Evolutionary conservation across 92 coral and sea anemone genomes (phyloP), one percentile per base, ranked within the genome.

Genomic region (Zoanthus solanderi): DNA sequence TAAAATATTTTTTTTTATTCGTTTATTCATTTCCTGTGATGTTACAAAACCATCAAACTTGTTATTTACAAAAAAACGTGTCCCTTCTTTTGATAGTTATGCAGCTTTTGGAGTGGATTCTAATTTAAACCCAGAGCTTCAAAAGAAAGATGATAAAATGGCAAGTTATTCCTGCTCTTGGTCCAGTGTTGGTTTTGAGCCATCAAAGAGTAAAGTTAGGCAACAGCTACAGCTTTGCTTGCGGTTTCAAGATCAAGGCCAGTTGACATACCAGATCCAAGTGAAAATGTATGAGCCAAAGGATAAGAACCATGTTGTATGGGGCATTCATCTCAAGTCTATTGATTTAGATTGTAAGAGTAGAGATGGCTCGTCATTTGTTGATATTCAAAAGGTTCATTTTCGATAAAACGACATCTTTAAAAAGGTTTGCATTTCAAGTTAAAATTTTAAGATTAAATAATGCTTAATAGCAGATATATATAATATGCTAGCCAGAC

Each of bases 291-390:
- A 97, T 68, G 68, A 95, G 2, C 88, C 93, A 48, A 95, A 94
- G 71, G 99, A 97, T 88, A 95, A 92, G 88, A 94, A 93, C 72
- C 99, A 97, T 15, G 91, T 97, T n/a, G 91, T 78, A 74, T 97
- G 99, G 99, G 99, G 99, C 15, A 88, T 93, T 13, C 91, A 96
- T 74, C 91, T 97, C 75, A 97, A 97, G 87, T 93, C 87, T 65
- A 56, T 97, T 78, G 98, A 95, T 9, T 79, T 95, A 69, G 96
- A 95, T 48, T 97, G 98, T 72, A 94, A 88, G 73, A 52, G 77
- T 29, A 88, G 84, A 73, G 95, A 97, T 84, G 98, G 95, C 0
- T 92, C 92, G 37, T 90, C 75, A 61, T 82, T 89, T 79, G 87
- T 95, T 72, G 93, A 90, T 84, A 90, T 94, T 37, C 93, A 92